These are phyloP conservation scores for Oscheius sp. DNA, from an alignment of 2,888 invertebrate genomes.

Conservation along the genomic window DNA sequence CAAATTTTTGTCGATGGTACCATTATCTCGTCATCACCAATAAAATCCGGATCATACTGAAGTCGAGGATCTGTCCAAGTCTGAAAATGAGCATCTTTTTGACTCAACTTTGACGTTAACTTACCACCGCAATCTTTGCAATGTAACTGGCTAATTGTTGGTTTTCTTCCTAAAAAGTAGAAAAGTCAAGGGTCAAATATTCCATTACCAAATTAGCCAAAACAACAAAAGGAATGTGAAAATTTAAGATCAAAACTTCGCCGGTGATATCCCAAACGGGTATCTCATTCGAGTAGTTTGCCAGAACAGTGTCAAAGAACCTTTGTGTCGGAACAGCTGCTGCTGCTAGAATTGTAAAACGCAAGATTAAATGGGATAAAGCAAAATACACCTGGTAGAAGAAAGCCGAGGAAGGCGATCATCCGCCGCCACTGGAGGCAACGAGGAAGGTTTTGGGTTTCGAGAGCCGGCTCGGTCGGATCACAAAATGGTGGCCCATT, in stretches of 20 bases:
- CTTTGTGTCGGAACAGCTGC: not conserved
- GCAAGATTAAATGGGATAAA: too few species aligned
- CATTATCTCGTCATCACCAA: not conserved
- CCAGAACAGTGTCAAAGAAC: not conserved
- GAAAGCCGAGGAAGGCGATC: too few species aligned
- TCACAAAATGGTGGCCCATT: too few species aligned
- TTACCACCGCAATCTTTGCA: not conserved
- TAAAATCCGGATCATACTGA: not conserved
- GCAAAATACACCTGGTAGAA: too few species aligned
- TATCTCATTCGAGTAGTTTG: not conserved
- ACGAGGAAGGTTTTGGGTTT: too few species aligned
- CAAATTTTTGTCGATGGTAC: not conserved
- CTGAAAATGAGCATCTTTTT: too few species aligned
- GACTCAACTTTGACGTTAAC: not conserved
- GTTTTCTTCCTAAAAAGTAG: not conserved
- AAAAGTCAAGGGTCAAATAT: not conserved
- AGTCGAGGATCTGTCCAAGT: constrained; percentile 14
- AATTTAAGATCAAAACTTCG: not conserved
- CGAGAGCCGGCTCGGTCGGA: too few species aligned
- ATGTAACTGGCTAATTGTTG: not conserved
- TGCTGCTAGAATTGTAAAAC: too few species aligned
- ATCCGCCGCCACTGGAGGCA: too few species aligned
- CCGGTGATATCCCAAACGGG: not conserved
- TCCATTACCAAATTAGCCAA: not conserved
- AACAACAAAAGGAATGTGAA: not conserved